These are phyloP conservation scores for Plodia interpunctella DNA, from an alignment of 1,140 invertebrate genomes.

Conservation along the genomic window DNA sequence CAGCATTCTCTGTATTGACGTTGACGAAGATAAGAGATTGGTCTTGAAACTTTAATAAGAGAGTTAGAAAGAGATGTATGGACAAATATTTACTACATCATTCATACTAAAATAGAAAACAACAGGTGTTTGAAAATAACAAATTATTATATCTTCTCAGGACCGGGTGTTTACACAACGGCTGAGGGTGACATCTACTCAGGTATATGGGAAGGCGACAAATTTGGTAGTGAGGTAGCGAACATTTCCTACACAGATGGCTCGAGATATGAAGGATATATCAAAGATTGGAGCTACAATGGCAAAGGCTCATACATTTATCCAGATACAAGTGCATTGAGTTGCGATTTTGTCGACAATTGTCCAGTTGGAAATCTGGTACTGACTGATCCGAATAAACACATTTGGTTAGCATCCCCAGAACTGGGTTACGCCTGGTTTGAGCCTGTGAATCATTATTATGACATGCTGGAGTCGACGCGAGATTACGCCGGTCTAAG, in stretches of 20 bases:
- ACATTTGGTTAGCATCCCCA: conserved; percentile 51
- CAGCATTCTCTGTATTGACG: no score
- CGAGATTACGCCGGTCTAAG: conserved; percentile 15
- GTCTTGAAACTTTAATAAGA: no score
- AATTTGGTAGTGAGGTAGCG: conserved; percentile 42
- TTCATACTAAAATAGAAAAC: neutral
- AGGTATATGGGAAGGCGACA: conserved; percentile 54
- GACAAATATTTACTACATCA: no score
- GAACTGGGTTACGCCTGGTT: conserved; percentile 51
- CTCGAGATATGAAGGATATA: conserved; percentile 45
- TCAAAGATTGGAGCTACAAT: conserved; percentile 54
- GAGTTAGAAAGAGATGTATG: no score
- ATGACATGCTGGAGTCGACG: conserved; percentile 29
- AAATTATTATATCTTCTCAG: conserved; percentile 32
- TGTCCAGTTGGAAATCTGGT: conserved; percentile 35
- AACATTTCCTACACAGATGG: conserved; percentile 43
- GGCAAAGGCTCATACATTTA: conserved; percentile 48
- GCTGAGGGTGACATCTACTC: conserved; percentile 61
- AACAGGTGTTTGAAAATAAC: neutral
- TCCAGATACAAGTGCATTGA: conserved; percentile 44
- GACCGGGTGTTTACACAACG: conserved; percentile 56
- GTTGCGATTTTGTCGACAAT: conserved; percentile 46
- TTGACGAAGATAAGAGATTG: no score
- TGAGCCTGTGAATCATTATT: conserved; percentile 40
- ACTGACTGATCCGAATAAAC: conserved; percentile 55